These are phyloP conservation scores for Erebia ligea DNA, from an alignment of 2,888 invertebrate species.

Conservation along the genomic window DNA sequence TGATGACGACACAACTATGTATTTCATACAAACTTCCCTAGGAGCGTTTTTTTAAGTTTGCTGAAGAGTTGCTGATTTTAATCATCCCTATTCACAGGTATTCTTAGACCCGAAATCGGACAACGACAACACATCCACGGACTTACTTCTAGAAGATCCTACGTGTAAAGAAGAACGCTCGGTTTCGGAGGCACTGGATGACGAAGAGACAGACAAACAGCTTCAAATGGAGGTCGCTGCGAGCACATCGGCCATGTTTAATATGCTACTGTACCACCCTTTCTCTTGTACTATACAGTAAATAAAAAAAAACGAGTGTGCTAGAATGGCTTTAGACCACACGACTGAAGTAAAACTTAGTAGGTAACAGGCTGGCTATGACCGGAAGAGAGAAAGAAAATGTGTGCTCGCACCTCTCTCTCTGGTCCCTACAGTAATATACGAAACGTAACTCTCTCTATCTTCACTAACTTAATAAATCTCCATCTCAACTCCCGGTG, in stretches of 20 bases:
- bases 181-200: constrained; percentile 39
- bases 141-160: constrained; percentile 53
- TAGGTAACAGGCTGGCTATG: too few species aligned
- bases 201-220: constrained; percentile 46
- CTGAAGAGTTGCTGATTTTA: neutral
- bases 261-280: constrained; percentile 72
- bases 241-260: constrained; percentile 71
- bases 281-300: constrained; percentile 69
- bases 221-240: constrained; percentile 73
- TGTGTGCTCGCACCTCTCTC: too few species aligned
- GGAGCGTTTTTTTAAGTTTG: too few species aligned
- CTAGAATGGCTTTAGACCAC: too few species aligned
- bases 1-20: too few species aligned
- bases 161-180: constrained; percentile 10
- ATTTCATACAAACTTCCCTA: too few species aligned
- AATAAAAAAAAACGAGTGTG: constrained; percentile 13
- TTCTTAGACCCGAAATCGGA: constrained; percentile 55
- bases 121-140: constrained; percentile 66
- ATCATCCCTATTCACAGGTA: constrained; percentile 53
- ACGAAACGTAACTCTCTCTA: too few species aligned
- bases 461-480: too few species aligned
- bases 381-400: too few species aligned
- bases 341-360: too few species aligned
- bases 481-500: too few species aligned
- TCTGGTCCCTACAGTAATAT: too few species aligned